Percentiles rank a stretch among this genome's conserved stretches.
phyloP scores from a whole-genome alignment of 30 jellyfish, hydroid and myxozoan species.

The Calvadosia cruxmelitensis region DNA sequence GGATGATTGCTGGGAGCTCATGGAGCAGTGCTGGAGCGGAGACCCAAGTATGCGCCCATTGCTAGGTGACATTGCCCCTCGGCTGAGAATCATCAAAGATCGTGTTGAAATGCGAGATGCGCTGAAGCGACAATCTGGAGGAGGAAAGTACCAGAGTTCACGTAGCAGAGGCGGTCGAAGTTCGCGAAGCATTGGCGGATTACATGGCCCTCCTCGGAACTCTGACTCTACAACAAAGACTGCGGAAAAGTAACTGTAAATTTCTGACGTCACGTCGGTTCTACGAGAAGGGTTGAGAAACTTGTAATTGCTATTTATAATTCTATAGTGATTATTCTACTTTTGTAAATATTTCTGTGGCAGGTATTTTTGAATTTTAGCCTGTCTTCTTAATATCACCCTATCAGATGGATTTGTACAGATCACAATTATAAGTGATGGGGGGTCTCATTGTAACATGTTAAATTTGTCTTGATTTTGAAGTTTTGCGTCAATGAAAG shows the following conservation, averaged over 20 bases:
- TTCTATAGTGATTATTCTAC: no score
- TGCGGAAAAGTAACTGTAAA: not conserved
- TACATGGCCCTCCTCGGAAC: not conserved
- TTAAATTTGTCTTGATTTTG: no score
- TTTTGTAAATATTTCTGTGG: no score
- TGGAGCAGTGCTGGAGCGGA: conserved; percentile 99
- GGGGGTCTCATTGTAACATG: no score
- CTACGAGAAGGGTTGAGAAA: no score
- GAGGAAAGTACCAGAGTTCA: conserved; percentile 45
- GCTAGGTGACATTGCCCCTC: conserved; percentile 86
- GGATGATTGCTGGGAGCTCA: conserved; percentile 95
- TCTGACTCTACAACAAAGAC: not conserved
- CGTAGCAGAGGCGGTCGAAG: conserved; percentile 11
- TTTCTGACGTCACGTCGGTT: no score
- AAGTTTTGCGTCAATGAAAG: no score
- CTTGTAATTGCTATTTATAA: no score
- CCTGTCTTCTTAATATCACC: no score
- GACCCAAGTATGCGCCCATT: conserved; percentile 76
- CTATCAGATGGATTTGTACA: no score
- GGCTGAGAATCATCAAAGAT: conserved; percentile 63
- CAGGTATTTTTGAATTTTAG: no score
- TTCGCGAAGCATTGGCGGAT: not conserved
- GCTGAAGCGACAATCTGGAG: conserved; percentile 68
- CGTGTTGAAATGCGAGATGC: conserved; percentile 91
- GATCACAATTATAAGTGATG: no score